Conservation (phyloP, 2,113 vertebrate species). For the Loxodonta africana region DNA sequence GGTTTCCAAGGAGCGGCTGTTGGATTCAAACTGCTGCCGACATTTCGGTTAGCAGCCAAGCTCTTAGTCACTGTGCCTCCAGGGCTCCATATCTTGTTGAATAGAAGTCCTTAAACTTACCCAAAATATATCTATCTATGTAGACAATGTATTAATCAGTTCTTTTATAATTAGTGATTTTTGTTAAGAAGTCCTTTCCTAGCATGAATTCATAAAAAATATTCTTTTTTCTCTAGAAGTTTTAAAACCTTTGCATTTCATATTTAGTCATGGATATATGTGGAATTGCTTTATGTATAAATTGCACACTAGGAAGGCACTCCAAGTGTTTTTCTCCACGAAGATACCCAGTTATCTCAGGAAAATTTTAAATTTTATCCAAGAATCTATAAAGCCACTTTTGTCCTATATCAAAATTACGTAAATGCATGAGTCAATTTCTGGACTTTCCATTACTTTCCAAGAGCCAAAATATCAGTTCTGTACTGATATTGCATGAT, state of each 20-base stretch:
- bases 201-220: not conserved
- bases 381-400: not conserved
- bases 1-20: too few relatives aligned
- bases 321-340: not conserved
- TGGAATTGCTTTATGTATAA: not conserved
- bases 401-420: not conserved
- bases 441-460: not conserved
- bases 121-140: too few relatives aligned
- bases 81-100: not conserved
- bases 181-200: not conserved
- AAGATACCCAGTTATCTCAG: not conserved
- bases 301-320: not conserved
- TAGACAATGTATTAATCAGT: not conserved
- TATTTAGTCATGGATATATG: not conserved
- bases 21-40: too few relatives aligned
- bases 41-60: too few relatives aligned
- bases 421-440: not conserved
- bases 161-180: not conserved
- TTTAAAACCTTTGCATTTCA: not conserved
- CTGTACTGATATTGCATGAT: not conserved
- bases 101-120: constrained; percentile 20
- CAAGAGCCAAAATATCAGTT: not conserved
- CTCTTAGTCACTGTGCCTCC: too few relatives aligned
- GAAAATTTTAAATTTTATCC: not conserved
- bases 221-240: not conserved